Evolutionary conservation across 2,113 vertebrate genomes (phyloP).

Genomic region (Zosterops borbonicus): DNA sequence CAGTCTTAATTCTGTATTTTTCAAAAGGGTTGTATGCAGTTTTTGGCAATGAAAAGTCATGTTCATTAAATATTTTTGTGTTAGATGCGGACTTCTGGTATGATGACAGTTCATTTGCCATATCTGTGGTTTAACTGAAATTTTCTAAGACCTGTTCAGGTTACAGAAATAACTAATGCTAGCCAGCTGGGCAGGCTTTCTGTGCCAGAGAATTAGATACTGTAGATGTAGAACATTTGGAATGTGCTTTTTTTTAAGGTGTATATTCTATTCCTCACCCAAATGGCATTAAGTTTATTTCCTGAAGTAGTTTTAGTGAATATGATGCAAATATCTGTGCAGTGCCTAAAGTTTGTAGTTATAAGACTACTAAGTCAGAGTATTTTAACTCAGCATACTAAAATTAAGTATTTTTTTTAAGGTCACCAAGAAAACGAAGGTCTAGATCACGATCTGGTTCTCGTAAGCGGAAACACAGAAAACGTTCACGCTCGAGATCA

Average conservation of each 20-base stretch:
- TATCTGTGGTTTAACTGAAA: not conserved
- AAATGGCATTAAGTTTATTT: not conserved
- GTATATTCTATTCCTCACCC: not conserved
- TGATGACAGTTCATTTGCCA: not conserved
- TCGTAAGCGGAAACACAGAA: conserved; percentile 95
- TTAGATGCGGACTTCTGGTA: not conserved
- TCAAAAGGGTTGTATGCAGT: not conserved
- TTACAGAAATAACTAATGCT: not conserved
- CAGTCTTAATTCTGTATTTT: not conserved
- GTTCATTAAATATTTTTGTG: not conserved
- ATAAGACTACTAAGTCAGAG: not conserved
- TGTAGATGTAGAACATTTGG: not conserved
- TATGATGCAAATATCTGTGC: not conserved
- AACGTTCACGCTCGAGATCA: conserved; percentile 92
- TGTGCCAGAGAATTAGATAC: not conserved
- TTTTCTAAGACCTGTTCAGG: not conserved
- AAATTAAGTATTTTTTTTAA: conserved; percentile 60
- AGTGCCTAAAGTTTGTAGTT: not conserved
- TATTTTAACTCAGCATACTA: not conserved
- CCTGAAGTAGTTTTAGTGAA: not conserved
- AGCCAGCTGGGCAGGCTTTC: not conserved
- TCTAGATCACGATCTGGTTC: conserved; percentile 95
- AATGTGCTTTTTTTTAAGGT: not conserved
- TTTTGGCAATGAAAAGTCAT: not conserved
- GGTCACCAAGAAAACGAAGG: conserved; percentile 92